Evolutionary conservation across 2,888 invertebrate species (phyloP), one percentile per base, ranked within the genome.

Genomic region (Tenodera sinensis): DNA sequence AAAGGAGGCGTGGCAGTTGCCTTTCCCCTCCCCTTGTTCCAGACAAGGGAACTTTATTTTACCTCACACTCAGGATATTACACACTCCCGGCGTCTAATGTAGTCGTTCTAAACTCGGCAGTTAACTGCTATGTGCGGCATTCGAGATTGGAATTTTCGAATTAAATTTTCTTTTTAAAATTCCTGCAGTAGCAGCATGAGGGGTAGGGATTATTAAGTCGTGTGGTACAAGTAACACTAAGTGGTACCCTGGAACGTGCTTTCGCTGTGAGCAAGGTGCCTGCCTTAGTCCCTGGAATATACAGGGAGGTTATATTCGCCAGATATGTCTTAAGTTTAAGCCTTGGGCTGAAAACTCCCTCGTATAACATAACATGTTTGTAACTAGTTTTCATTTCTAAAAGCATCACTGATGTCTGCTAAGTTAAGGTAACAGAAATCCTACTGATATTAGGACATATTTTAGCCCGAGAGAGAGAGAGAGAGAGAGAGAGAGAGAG

Each of bases 161-260:
- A 85, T 85, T 85, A 85, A 47, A 85, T 85, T 85, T 85, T 27
- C 54, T 71, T 85, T 85, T 85, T 85, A 85, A 85, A 85, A 85
- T 85, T 47, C 85, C 47, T 47, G 54, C 54, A 27, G 85, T 27
- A 15, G 27, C n/a, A 25, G 85, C n/a, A 9, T 14, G 15, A 20
- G 20, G 20, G 15, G 54, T 71, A 71, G 54, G 54, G 20, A 71
- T 71, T 71, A 71, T 71, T 71, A 71, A 71, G 54, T 71, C 54
- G 54, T 71, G 54, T 71, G 54, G 54, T 71, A 71, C 20, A 71
- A 71, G 54, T 71, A 71, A 71, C 54, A 71, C 54, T 71, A 71
- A 71, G 54, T 71, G 54, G 20, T 25, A 71, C 25, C 25, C 54
- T 71, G 54, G 54, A 71, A 71, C 54, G 54, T 71, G 85, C 82